phyloP scores from a whole-genome alignment of 2,888 invertebrate species.

The Branchipolynoe longqiensis region DNA sequence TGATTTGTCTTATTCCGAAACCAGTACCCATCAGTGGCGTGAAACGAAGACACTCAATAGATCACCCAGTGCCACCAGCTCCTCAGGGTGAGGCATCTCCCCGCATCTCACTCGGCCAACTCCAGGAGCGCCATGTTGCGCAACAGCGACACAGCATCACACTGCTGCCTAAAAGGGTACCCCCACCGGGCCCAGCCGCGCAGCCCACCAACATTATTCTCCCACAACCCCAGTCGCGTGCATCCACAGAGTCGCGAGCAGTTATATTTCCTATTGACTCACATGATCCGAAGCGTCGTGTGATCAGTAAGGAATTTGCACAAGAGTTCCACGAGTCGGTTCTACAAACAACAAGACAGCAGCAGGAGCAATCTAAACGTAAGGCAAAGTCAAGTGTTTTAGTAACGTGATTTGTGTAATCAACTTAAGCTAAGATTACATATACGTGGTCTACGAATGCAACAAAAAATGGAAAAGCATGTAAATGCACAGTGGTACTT shows the following conservation, averaged over 20 bases:
- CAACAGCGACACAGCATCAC: slow-evolving; percentile 3
- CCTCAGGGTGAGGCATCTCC: slow-evolving; percentile 33
- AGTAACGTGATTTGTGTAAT: too few species aligned
- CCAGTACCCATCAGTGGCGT: slow-evolving; percentile 33
- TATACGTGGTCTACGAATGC: too few species aligned
- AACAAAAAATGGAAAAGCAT: too few species aligned
- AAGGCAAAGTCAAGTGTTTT: too few species aligned
- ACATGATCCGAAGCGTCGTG: slow-evolving; percentile 30
- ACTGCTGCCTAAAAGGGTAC: not conserved
- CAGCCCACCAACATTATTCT: not conserved
- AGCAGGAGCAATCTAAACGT: slow-evolving; percentile 67
- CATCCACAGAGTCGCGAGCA: not conserved
- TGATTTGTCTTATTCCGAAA: not conserved
- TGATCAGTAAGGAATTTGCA: slow-evolving; percentile 75
- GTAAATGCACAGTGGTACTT: too few species aligned
- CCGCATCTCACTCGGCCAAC: slow-evolving; percentile 64
- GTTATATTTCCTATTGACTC: slow-evolving; percentile 24
- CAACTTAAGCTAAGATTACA: too few species aligned
- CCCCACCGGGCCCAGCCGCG: not conserved
- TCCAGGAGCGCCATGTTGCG: slow-evolving; percentile 66
- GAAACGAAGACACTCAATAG: slow-evolving; percentile 56
- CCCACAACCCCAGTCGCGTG: slow-evolving; percentile 27
- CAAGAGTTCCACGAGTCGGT: slow-evolving; percentile 82
- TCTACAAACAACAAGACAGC: slow-evolving; percentile 79
- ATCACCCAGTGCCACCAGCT: not conserved